phyloP scores from a whole-genome alignment of 2,113 vertebrate species.

The Chionis minor region DNA sequence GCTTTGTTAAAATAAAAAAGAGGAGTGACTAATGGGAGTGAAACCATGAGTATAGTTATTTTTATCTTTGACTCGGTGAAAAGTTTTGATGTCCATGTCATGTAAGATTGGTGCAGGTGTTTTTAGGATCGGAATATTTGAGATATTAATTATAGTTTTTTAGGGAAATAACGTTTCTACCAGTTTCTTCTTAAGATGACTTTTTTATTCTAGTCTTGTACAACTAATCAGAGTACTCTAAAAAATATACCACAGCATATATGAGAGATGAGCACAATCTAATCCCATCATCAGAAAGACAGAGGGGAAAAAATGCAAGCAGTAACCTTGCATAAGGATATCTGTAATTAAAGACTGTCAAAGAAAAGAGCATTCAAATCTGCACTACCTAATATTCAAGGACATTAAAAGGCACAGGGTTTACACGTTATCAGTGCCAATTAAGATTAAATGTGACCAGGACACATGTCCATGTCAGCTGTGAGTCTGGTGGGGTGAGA shows the following conservation, averaged over 20 bases:
- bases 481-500: not conserved
- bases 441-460: conserved; percentile 4
- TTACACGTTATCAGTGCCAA: not conserved
- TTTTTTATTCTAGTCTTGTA: not conserved
- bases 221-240: not conserved
- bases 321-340: not conserved
- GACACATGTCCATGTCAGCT: not conserved
- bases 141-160: not conserved
- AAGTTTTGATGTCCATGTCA: not conserved
- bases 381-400: not conserved
- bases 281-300: not conserved
- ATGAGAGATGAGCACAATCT: not conserved
- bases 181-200: not conserved
- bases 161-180: not conserved
- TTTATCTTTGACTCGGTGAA: not conserved
- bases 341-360: not conserved
- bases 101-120: not conserved
- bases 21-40: not conserved
- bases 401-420: not conserved
- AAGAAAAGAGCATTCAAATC: not conserved
- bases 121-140: not conserved
- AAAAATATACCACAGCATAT: not conserved
- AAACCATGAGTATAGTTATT: not conserved
- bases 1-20: not conserved
- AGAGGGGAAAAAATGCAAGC: not conserved